Conservation (phyloP, 2,888 invertebrate genomes). For the Copidosoma aretas region DNA sequence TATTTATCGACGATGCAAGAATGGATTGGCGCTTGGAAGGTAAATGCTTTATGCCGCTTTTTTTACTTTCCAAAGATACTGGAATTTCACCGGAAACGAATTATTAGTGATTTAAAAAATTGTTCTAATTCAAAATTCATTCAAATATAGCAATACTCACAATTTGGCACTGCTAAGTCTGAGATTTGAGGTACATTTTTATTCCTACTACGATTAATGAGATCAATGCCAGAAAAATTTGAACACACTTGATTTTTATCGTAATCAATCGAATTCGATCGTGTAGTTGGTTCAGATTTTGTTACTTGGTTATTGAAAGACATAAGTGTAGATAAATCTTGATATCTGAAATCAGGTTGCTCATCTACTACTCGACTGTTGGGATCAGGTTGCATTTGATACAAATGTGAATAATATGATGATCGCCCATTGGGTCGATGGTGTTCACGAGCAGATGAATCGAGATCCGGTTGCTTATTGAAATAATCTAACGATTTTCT, state of each 20-base stretch:
- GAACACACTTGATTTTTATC: slow-evolving; percentile 47
- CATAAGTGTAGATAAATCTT: slow-evolving; percentile 14
- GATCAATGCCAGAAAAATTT: slow-evolving; percentile 42
- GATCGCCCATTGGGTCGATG: slow-evolving; percentile 39
- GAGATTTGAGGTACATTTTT: slow-evolving; percentile 45
- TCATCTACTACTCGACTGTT: slow-evolving; percentile 33
- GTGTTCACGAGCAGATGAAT: slow-evolving; percentile 45
- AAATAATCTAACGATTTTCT: slow-evolving; percentile 41
- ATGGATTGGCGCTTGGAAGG: slow-evolving; percentile 52
- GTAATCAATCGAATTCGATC: slow-evolving; percentile 56
- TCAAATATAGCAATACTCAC: slow-evolving; percentile 42
- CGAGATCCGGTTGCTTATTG: slow-evolving; percentile 51
- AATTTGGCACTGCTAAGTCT: slow-evolving; percentile 54
- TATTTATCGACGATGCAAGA: slow-evolving; percentile 47
- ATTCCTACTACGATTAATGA: slow-evolving; percentile 41
- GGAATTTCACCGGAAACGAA: slow-evolving; percentile 39
- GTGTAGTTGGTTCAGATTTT: slow-evolving; percentile 49
- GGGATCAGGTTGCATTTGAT: slow-evolving; percentile 39
- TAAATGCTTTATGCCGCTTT: slow-evolving; percentile 50
- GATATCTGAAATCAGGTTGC: slow-evolving; percentile 14
- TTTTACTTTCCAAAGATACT: slow-evolving; percentile 52
- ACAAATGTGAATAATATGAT: slow-evolving; percentile 17
- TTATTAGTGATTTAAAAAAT: background rate
- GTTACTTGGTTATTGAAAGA: slow-evolving; percentile 25
- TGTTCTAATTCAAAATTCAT: slow-evolving; percentile 17